Evolutionary conservation across 2,113 vertebrate genomes (phyloP).

Genomic region (Triplophysa siluroides): DNA sequence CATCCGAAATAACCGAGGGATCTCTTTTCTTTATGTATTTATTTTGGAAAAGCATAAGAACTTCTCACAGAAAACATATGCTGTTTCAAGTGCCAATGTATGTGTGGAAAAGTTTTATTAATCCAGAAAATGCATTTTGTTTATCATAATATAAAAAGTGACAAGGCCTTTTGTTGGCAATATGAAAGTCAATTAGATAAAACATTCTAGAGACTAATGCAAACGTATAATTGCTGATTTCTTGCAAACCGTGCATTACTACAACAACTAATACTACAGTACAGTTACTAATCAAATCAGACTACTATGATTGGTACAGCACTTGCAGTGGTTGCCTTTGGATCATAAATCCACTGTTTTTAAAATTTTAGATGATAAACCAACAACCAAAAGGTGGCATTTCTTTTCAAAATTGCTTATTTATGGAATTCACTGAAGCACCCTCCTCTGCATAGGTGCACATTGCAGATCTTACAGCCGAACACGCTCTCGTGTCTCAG

Average conservation of each 20-base stretch:
- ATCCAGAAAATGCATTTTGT: constrained; percentile 73
- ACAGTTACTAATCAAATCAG: constrained; percentile 72
- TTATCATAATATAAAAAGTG: constrained; percentile 76
- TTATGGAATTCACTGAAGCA: constrained; percentile 85
- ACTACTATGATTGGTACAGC: constrained; percentile 71
- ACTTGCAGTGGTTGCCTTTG: constrained; percentile 76
- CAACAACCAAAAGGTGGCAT: neutral
- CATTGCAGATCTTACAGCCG: constrained; percentile 83
- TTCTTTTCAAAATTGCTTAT: constrained; percentile 59
- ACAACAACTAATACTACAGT: constrained; percentile 68
- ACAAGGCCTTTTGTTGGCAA: constrained; percentile 75
- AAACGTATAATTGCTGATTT: constrained; percentile 68
- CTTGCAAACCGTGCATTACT: constrained; percentile 77
- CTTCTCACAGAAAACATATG: constrained; percentile 75
- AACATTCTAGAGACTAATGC: constrained; percentile 74
- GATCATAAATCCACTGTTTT: constrained; percentile 60
- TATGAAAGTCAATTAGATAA: constrained; percentile 74
- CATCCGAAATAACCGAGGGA: constrained; percentile 37
- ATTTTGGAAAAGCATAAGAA: constrained; percentile 77
- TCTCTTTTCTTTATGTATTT: constrained; percentile 68
- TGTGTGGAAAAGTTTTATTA: constrained; percentile 72
- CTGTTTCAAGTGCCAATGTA: constrained; percentile 60
- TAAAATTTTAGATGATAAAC: constrained; percentile 37
- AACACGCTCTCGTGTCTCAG: constrained; percentile 80
- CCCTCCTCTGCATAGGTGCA: constrained; percentile 80